These are phyloP conservation scores for Callipepla californica DNA, from an alignment of 2,113 vertebrate species.

Conservation along the genomic window DNA sequence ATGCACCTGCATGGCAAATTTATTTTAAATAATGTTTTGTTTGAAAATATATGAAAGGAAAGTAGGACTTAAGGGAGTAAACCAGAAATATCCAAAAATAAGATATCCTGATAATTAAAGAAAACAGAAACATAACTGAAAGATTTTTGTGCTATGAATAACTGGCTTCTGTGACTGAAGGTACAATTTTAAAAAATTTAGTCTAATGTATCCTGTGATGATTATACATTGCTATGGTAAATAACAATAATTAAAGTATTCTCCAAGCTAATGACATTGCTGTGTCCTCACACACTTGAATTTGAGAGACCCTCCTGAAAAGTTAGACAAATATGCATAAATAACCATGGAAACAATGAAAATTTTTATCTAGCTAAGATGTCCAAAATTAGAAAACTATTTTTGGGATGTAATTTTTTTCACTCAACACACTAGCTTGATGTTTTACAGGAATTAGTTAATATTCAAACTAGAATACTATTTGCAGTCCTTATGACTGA, in stretches of 20 bases:
- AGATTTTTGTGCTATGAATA: neutral
- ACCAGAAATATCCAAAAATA: neutral
- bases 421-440: neutral
- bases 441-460: neutral
- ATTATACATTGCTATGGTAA: slow-evolving; percentile 32
- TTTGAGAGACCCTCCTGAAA: slow-evolving; percentile 16
- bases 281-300: neutral
- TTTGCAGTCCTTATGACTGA: neutral
- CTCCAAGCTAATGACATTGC: neutral
- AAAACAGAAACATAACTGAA: neutral
- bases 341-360: slow-evolving; percentile 42
- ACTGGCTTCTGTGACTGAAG: neutral
- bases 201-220: slow-evolving; percentile 32
- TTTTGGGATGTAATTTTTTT: neutral
- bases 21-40: slow-evolving; percentile 4
- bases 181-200: slow-evolving; percentile 22
- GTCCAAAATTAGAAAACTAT: slow-evolving; percentile 46
- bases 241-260: slow-evolving; percentile 45
- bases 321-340: neutral
- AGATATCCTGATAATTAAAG: neutral
- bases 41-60: neutral
- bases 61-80: neutral
- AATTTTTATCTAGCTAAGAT: slow-evolving; percentile 13
- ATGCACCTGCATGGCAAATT: neutral
- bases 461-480: slow-evolving; percentile 5